Percentiles rank a stretch among this genome's conserved stretches.
phyloP scores from a whole-genome alignment of 2,113 vertebrate species.

The Austrofundulus limnaeus region DNA sequence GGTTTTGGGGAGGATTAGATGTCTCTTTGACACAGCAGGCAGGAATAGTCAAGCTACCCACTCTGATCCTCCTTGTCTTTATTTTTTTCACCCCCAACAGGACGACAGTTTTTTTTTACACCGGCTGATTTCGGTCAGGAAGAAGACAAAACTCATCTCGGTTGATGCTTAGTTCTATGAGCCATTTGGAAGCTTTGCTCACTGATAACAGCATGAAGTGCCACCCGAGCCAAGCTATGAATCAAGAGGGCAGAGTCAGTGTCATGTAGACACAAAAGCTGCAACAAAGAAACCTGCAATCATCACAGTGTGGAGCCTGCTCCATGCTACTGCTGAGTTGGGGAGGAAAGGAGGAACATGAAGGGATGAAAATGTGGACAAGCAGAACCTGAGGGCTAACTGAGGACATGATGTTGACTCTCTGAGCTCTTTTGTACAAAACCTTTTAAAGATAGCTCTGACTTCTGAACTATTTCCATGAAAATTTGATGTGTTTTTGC shows the following conservation, averaged over 20 bases:
- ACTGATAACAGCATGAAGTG: not conserved
- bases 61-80: constrained; percentile 8
- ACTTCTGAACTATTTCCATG: no score
- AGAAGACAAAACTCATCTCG: constrained; percentile 48
- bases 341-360: no score
- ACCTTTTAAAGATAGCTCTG: no score
- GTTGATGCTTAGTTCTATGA: constrained; percentile 40
- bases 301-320: constrained; percentile 5
- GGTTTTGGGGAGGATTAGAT: constrained; percentile 59
- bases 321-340: not conserved
- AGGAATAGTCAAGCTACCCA: constrained; percentile 42
- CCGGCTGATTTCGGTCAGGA: constrained; percentile 23
- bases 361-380: no score
- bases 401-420: no score
- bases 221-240: constrained; percentile 36
- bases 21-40: constrained; percentile 48
- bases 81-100: constrained; percentile 3
- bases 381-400: no score
- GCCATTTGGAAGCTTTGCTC: constrained; percentile 44
- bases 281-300: constrained; percentile 8
- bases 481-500: no score
- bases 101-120: constrained; percentile 16
- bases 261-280: constrained; percentile 14
- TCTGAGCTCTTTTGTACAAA: no score
- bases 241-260: constrained; percentile 17